phyloP scores from a whole-genome alignment of 2,113 vertebrate genomes.

The Rhinopithecus roxellana region DNA sequence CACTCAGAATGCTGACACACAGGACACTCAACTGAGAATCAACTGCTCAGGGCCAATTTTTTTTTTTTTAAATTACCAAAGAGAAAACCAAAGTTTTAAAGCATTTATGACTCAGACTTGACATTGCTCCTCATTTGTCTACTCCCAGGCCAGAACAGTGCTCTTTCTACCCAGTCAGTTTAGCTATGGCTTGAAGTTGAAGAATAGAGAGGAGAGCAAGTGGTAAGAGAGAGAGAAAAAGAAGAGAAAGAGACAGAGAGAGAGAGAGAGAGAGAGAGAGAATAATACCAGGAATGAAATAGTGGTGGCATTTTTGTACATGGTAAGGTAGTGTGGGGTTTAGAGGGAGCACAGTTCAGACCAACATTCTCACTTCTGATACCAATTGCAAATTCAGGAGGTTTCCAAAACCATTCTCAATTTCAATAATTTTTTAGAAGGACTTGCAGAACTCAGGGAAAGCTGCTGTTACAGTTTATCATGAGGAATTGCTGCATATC shows the following conservation, averaged over 20 bases:
- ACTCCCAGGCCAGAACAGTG: not conserved
- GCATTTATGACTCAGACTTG: not conserved
- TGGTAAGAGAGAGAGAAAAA: too few species aligned
- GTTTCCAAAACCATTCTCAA: too few species aligned
- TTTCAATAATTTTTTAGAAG: not conserved
- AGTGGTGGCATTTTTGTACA: fast-evolving
- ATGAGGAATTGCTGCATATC: not conserved
- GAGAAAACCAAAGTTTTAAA: not conserved
- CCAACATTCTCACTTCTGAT: not conserved
- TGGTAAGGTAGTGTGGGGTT: not conserved
- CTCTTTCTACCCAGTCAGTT: not conserved
- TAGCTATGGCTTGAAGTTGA: not conserved
- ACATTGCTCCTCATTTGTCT: fast-evolving
- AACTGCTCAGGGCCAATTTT: not conserved
- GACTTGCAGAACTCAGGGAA: not conserved
- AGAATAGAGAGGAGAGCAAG: not conserved
- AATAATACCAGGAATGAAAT: too few species aligned
- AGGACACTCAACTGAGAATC: not conserved
- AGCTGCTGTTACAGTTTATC: too few species aligned
- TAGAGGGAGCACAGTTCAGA: too few species aligned
- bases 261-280: not conserved
- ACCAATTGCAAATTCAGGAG: not conserved
- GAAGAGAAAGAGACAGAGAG: not conserved
- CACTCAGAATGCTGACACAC: not conserved
- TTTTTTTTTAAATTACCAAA: not conserved